Conservation (phyloP, 2,888 invertebrate species). For the Plagiodera versicolora region DNA sequence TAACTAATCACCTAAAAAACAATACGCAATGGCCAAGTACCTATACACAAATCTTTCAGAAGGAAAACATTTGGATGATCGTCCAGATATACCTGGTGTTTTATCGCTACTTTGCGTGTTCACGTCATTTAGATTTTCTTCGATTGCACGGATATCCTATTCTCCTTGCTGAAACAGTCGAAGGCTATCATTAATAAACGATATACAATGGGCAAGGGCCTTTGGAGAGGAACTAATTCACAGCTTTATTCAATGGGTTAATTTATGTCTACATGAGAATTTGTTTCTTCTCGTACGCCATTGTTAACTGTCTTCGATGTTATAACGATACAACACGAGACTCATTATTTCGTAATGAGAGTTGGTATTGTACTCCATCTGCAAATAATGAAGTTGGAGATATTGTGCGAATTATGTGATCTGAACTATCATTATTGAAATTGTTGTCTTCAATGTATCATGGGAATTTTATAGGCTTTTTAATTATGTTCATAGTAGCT, state of each 20-base stretch:
- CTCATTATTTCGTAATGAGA: background rate
- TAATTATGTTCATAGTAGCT: too few species aligned
- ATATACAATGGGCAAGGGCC: conserved; percentile 8
- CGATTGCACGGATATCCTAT: conserved; percentile 26
- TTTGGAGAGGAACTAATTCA: background rate
- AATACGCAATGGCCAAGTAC: background rate
- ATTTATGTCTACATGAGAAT: background rate
- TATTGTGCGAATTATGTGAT: background rate
- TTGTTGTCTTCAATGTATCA: too few species aligned
- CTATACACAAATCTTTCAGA: background rate
- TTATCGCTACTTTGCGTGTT: conserved; percentile 28
- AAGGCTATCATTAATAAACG: conserved; percentile 20
- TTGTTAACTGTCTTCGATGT: background rate
- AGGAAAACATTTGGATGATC: background rate
- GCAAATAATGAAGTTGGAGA: background rate
- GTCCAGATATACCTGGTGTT: conserved; percentile 9
- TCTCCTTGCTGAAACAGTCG: conserved; percentile 18
- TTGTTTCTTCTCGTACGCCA: background rate
- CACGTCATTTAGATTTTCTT: conserved; percentile 19
- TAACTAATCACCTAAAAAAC: background rate
- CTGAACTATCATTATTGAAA: background rate
- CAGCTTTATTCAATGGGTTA: conserved; percentile 1
- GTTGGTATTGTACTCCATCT: background rate
- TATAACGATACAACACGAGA: background rate
- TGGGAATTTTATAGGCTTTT: too few species aligned